phyloP scores from a whole-genome alignment of 1,140 invertebrate genomes.

The Cryptotermes secundus region DNA sequence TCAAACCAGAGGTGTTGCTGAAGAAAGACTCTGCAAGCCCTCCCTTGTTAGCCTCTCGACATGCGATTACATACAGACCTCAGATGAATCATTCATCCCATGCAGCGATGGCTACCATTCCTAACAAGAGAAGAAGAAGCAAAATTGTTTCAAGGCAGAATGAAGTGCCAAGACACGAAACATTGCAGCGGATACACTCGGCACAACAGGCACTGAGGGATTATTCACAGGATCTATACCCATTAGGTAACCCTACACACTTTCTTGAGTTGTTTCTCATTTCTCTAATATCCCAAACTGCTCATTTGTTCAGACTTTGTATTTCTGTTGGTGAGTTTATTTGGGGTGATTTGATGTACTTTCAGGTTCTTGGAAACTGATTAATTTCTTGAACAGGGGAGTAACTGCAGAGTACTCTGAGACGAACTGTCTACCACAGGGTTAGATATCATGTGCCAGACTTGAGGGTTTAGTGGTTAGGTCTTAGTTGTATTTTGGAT shows the following conservation, averaged over 20 bases:
- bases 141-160: conserved; percentile 20
- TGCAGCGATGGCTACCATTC: conserved; percentile 17
- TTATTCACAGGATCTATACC: conserved; percentile 46
- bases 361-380: too few relatives aligned
- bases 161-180: conserved; percentile 40
- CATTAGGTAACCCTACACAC: conserved; percentile 45
- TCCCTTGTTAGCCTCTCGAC: neutral
- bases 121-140: conserved; percentile 3
- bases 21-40: conserved; percentile 26
- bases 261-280: neutral
- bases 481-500: too few relatives aligned
- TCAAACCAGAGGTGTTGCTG: conserved; percentile 26
- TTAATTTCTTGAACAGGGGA: too few relatives aligned
- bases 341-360: too few relatives aligned
- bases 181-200: conserved; percentile 42
- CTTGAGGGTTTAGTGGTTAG: too few relatives aligned
- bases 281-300: too few relatives aligned
- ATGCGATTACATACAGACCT: conserved; percentile 20
- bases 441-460: too few relatives aligned
- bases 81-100: neutral
- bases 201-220: conserved; percentile 39
- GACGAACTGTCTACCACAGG: too few relatives aligned
- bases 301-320: too few relatives aligned
- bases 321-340: too few relatives aligned
- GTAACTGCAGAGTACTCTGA: too few relatives aligned